A percentile compares a stretch with the other conserved stretches of the same genome.
phyloP scores from a whole-genome alignment of 2,797 vertebrate genomes.

The Hirundo rustica region DNA sequence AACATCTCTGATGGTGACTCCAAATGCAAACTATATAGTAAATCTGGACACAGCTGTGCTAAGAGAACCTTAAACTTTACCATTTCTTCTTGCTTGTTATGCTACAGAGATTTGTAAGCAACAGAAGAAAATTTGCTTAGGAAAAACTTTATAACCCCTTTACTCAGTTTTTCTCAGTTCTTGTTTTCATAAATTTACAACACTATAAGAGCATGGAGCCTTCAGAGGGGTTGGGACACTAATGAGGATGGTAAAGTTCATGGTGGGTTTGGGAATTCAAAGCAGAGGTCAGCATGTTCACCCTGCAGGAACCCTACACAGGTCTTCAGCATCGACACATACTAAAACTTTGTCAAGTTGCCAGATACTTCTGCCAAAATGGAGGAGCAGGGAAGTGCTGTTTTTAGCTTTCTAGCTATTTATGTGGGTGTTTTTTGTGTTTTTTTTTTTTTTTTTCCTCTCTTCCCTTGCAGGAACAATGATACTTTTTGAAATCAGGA shows the following conservation, averaged over 20 bases:
- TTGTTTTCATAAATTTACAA: background rate
- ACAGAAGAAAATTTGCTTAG: background rate
- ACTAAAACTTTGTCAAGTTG: background rate
- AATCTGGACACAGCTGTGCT: background rate
- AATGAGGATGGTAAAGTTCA: background rate
- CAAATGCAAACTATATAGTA: background rate
- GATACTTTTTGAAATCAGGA: background rate
- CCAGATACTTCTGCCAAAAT: background rate
- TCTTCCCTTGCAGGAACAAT: background rate
- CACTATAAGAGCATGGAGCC: background rate
- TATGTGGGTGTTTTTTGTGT: too few relatives aligned
- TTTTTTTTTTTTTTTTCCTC: rapidly evolving
- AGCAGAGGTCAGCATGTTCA: background rate
- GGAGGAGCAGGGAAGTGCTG: background rate
- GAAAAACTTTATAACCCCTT: background rate
- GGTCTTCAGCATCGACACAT: background rate
- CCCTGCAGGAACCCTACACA: background rate
- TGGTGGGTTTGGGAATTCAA: background rate
- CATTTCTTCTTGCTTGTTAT: background rate
- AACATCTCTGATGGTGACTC: background rate
- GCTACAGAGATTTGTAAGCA: background rate
- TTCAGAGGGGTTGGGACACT: background rate
- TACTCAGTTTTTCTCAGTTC: background rate
- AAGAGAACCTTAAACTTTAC: background rate
- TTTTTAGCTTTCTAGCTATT: background rate